These are phyloP conservation scores for Falco columbarius DNA, from an alignment of 2,797 vertebrate genomes.

Conservation along the genomic window DNA sequence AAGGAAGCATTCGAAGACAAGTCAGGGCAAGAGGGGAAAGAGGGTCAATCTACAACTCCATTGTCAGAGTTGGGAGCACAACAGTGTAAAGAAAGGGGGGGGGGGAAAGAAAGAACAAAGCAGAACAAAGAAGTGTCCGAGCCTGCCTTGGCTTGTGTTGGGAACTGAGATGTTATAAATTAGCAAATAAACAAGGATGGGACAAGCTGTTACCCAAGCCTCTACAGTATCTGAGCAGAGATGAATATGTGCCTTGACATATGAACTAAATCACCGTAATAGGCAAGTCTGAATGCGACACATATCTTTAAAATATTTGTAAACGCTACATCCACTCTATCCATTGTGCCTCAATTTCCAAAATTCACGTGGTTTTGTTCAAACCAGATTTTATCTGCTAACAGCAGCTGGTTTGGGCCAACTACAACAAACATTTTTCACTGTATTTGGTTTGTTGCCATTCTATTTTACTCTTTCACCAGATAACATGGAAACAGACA, in stretches of 20 bases:
- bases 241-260: background rate
- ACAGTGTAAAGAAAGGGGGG: background rate
- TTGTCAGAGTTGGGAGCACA: background rate
- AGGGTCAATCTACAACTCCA: constrained; percentile 1
- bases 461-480: constrained; percentile 38
- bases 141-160: background rate
- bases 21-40: constrained; percentile 9
- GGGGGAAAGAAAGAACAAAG: background rate
- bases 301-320: background rate
- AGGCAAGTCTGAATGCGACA: background rate
- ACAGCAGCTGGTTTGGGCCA: constrained; percentile 40
- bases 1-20: background rate
- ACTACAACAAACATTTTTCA: constrained; percentile 45
- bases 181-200: constrained; percentile 33
- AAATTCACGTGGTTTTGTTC: constrained; percentile 45
- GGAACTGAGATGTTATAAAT: constrained; percentile 30
- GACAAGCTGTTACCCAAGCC: constrained; percentile 21
- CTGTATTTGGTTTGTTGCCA: constrained; percentile 46
- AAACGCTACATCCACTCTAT: background rate
- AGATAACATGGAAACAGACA: constrained; percentile 57
- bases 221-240: background rate
- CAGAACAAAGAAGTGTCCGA: background rate
- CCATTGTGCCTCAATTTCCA: background rate
- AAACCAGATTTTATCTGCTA: constrained; percentile 50
- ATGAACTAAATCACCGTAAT: constrained; percentile 26